A percentile compares a stretch with the other conserved stretches of the same genome.
phyloP scores from a whole-genome alignment of 2,113 vertebrate species.

The Petrocephalus microphthalmus region DNA sequence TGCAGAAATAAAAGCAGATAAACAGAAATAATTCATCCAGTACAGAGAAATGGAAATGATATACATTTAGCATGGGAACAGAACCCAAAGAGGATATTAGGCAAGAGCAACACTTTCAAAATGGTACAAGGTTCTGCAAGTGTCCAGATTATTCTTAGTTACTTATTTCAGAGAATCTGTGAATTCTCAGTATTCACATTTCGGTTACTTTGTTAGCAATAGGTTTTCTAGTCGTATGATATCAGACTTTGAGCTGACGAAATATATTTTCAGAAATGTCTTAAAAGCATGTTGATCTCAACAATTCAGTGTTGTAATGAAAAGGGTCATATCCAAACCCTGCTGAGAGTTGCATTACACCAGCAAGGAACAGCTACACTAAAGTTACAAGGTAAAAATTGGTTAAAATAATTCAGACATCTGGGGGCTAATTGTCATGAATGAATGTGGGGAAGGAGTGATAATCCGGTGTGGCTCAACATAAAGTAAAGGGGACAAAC shows the following conservation, averaged over 20 bases:
- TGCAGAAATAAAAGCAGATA: neutral
- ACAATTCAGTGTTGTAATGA: neutral
- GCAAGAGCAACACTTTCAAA: neutral
- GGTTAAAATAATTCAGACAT: neutral
- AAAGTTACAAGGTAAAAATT: neutral
- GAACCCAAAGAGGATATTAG: neutral
- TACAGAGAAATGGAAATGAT: neutral
- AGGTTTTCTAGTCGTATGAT: neutral
- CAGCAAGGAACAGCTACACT: neutral
- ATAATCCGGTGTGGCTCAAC: neutral
- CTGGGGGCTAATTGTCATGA: neutral
- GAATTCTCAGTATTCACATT: neutral
- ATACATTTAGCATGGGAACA: neutral
- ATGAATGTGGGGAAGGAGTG: neutral
- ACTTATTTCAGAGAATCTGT: neutral
- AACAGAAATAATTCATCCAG: neutral
- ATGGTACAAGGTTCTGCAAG: neutral
- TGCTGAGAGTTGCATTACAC: neutral
- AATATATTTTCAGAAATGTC: neutral
- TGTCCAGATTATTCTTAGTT: neutral
- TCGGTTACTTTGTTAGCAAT: neutral
- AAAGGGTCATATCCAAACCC: neutral
- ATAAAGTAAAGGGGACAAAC: neutral
- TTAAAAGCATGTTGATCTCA: neutral
- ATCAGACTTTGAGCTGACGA: neutral